Evolutionary conservation across 1,140 invertebrate species (phyloP).

Genomic region (Schlechtendalia chinensis): DNA sequence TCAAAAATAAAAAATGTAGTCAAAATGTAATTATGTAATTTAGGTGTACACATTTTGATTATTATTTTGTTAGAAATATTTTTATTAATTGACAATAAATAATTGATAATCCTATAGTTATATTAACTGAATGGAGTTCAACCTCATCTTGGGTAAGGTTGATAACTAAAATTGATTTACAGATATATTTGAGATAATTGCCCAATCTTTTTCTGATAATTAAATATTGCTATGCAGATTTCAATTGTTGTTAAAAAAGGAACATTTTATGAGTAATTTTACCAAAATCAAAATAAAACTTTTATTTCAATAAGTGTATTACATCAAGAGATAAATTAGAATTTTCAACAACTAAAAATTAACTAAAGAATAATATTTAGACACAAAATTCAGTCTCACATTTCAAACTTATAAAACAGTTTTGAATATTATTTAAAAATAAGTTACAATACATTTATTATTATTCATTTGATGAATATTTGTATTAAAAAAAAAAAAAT

Average conservation of each 20-base stretch:
- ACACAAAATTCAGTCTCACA: constrained; percentile 30
- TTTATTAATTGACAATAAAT: no score
- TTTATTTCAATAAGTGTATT: constrained; percentile 14
- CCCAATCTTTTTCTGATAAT: no score
- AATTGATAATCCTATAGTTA: no score
- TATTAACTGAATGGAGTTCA: no score
- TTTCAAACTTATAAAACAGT: neutral
- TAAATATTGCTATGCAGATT: neutral
- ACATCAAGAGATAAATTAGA: neutral
- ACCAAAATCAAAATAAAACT: neutral
- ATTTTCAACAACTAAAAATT: constrained; percentile 18
- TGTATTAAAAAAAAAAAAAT: neutral
- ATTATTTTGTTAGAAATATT: no score
- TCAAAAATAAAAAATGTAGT: no score
- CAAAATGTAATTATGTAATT: no score
- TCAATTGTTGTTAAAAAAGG: neutral
- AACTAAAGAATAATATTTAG: neutral
- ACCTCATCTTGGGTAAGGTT: no score
- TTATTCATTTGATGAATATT: neutral
- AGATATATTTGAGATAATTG: no score
- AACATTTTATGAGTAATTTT: neutral
- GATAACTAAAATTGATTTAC: no score
- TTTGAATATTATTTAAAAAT: neutral
- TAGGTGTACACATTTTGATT: no score
- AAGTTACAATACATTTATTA: neutral